phyloP scores from a whole-genome alignment of 30 jellyfish, hydroid and myxozoan genomes.

The Clytia hemisphaerica region DNA sequence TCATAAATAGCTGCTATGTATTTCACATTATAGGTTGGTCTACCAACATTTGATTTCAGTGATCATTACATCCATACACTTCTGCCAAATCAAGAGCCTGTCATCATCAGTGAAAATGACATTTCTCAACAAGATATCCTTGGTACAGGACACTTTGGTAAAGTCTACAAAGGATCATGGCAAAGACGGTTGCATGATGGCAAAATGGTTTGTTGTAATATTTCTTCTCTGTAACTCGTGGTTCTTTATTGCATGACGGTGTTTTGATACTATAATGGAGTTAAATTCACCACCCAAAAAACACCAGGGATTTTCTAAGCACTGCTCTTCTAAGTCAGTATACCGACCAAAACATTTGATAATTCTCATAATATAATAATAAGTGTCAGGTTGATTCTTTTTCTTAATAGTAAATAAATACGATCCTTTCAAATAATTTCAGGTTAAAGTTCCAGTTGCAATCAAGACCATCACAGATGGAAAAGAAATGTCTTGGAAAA shows the following conservation, averaged over 20 bases:
- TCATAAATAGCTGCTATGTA: too few species aligned
- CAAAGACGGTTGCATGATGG: conserved; percentile 7
- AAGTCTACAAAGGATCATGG: conserved; percentile 77
- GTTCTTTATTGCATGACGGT: neutral
- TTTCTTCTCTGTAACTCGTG: neutral
- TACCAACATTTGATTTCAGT: too few species aligned
- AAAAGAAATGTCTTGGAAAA: conserved; percentile 43
- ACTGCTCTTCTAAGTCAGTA: too few species aligned
- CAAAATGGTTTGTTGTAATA: neutral
- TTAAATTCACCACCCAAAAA: too few species aligned
- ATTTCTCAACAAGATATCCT: conserved; percentile 33
- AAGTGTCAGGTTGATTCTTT: neutral
- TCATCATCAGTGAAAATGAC: conserved; percentile 47
- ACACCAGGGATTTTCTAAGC: too few species aligned
- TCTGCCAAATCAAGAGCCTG: conserved; percentile 53
- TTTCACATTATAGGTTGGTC: too few species aligned
- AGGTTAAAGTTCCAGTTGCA: conserved; percentile 73
- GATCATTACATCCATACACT: too few species aligned
- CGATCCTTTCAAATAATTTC: neutral
- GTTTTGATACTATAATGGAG: too few species aligned
- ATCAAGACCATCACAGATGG: conserved; percentile 47
- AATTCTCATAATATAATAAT: too few species aligned
- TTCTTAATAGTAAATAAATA: neutral
- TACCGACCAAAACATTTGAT: too few species aligned
- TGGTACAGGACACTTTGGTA: conserved; percentile 86